Conservation (phyloP, 2,797 vertebrate genomes). For the Galaxias olidus region DNA sequence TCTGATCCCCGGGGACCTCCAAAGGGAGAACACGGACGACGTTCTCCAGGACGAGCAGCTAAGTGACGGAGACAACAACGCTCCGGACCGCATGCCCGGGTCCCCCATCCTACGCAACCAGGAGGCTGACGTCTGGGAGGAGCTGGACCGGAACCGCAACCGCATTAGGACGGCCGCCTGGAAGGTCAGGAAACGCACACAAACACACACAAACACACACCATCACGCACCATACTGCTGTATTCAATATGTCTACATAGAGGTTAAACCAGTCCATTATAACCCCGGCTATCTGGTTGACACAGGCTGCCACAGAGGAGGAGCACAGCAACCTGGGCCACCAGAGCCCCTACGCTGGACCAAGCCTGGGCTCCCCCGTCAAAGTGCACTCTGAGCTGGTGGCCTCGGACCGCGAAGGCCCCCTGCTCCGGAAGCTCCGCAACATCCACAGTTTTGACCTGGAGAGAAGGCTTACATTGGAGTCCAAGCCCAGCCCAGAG, state of each 20-base stretch:
- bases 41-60: slow-evolving; percentile 97
- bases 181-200: slow-evolving; percentile 76
- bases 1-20: slow-evolving; percentile 90
- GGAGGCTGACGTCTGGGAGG: slow-evolving; percentile 97
- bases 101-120: slow-evolving; percentile 84
- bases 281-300: background rate
- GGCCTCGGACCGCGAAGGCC: slow-evolving; percentile 85
- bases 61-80: slow-evolving; percentile 94
- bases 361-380: slow-evolving; percentile 88
- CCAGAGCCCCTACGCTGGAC: slow-evolving; percentile 80
- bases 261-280: background rate
- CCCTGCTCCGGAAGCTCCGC: slow-evolving; percentile 89
- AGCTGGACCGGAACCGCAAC: slow-evolving; percentile 94
- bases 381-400: slow-evolving; percentile 85
- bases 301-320: slow-evolving; percentile 85
- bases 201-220: background rate
- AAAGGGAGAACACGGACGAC: slow-evolving; percentile 96
- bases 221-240: background rate
- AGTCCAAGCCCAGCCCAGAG: slow-evolving; percentile 89
- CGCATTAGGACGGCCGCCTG: slow-evolving; percentile 82
- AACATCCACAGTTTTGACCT: slow-evolving; percentile 96
- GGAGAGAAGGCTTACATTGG: slow-evolving; percentile 86
- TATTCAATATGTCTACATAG: background rate
- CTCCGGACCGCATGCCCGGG: slow-evolving; percentile 79
- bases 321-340: slow-evolving; percentile 87